Conservation (phyloP, 1,140 invertebrate genomes). For the Drosophila gunungcola region DNA sequence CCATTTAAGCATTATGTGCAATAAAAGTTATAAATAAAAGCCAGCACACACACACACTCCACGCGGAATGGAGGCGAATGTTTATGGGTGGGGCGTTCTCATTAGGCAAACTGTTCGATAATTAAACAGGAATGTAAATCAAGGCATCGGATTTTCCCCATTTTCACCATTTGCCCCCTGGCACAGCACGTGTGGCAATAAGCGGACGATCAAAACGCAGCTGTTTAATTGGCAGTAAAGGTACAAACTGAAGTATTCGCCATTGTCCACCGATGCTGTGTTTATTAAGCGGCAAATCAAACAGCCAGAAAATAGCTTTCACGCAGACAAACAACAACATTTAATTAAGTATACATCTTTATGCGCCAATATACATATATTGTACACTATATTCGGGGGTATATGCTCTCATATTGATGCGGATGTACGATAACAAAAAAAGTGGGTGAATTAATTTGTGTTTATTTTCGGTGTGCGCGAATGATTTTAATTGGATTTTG, state of each 20-base stretch:
- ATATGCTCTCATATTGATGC: conserved; percentile 21
- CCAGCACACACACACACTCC: conserved; percentile 4
- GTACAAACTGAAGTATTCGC: conserved; percentile 27
- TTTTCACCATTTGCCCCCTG: background rate
- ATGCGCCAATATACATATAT: conserved; percentile 14
- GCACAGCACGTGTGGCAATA: conserved; percentile 60
- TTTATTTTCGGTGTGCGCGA: conserved; percentile 61
- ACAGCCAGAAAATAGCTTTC: conserved; percentile 19
- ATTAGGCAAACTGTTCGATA: conserved; percentile 66
- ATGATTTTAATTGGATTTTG: conserved; percentile 81
- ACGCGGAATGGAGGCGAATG: conserved; percentile 16
- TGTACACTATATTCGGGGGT: background rate
- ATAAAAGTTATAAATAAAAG: conserved; percentile 69
- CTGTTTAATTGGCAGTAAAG: conserved; percentile 57
- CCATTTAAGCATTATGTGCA: conserved; percentile 65
- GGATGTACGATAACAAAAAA: conserved; percentile 30
- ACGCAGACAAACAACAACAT: conserved; percentile 42
- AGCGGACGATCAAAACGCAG: conserved; percentile 39
- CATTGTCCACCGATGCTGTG: conserved; percentile 42
- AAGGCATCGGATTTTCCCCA: conserved; percentile 18
- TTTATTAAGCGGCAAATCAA: conserved; percentile 42
- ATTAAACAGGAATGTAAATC: conserved; percentile 61
- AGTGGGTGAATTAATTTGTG: conserved; percentile 44
- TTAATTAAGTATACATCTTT: conserved; percentile 29
- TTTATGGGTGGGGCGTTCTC: conserved; percentile 50